Percentiles rank a stretch among this genome's conserved stretches.
These are phyloP conservation scores for Carassius auratus DNA, from an alignment of 2,113 vertebrate genomes.

Conservation along the genomic window DNA sequence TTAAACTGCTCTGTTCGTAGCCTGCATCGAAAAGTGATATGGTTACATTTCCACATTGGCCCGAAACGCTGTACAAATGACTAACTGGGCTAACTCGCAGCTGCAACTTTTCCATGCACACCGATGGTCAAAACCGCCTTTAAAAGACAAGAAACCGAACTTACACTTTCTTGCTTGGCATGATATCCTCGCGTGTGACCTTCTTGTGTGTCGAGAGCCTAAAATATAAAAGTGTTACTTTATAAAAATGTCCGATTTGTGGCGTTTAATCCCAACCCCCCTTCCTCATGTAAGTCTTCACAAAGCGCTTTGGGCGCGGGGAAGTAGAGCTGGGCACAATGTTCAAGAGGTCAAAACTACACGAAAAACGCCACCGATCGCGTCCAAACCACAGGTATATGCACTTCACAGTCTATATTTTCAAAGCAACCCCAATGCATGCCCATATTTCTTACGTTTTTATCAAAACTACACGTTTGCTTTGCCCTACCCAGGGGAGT, in stretches of 20 bases:
- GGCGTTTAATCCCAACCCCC: slow-evolving; percentile 72
- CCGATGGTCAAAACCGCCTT: slow-evolving; percentile 35
- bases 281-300: slow-evolving; percentile 60
- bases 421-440: neutral
- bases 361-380: accelerated
- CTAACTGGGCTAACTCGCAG: slow-evolving; percentile 62
- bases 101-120: slow-evolving; percentile 44
- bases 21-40: slow-evolving; percentile 55
- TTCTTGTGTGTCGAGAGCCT: slow-evolving; percentile 62
- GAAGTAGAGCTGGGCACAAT: slow-evolving; percentile 60
- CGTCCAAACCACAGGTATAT: accelerated
- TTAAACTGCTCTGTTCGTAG: slow-evolving; percentile 69
- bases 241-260: slow-evolving; percentile 36
- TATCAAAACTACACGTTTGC: slow-evolving; percentile 2
- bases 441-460: neutral
- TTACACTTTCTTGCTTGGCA: slow-evolving; percentile 75
- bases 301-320: slow-evolving; percentile 71
- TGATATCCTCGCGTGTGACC: slow-evolving; percentile 60
- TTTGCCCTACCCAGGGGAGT: slow-evolving; percentile 20
- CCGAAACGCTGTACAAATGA: slow-evolving; percentile 46
- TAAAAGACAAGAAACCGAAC: slow-evolving; percentile 52
- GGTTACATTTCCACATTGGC: slow-evolving; percentile 20
- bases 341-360: slow-evolving; percentile 50
- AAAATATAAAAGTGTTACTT: slow-evolving; percentile 19
- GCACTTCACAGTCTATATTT: slow-evolving; percentile 13